phyloP scores from a whole-genome alignment of 1,140 invertebrate genomes.

The Zaprionus taronus region DNA sequence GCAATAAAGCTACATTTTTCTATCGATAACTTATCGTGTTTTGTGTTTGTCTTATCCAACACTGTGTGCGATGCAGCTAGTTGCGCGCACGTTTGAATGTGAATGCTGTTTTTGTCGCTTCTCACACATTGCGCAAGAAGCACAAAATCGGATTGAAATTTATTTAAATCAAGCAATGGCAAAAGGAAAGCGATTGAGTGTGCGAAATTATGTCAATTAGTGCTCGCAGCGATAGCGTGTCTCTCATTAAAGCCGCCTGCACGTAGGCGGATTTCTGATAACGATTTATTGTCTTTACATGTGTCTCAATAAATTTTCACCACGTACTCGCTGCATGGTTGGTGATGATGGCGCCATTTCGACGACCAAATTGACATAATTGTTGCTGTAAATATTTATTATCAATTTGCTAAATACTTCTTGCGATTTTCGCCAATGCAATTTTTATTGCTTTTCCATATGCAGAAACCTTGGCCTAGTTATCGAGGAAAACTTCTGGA shows the following conservation, averaged over 20 bases:
- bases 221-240: conserved; percentile 10
- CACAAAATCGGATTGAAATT: conserved; percentile 34
- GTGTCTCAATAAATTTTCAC: conserved; percentile 71
- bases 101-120: conserved; percentile 5
- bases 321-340: conserved; percentile 55
- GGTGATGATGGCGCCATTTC: conserved; percentile 68
- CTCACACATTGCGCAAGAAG: conserved; percentile 50
- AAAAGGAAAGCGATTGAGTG: conserved; percentile 68
- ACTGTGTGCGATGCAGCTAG: conserved; percentile 2
- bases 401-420: conserved; percentile 31
- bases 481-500: conserved; percentile 12
- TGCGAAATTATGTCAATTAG: conserved; percentile 67
- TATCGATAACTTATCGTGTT: conserved; percentile 17
- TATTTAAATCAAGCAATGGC: conserved; percentile 61
- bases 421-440: conserved; percentile 43
- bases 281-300: conserved; percentile 46
- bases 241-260: conserved; percentile 56
- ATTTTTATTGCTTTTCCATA: conserved; percentile 37
- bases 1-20: background rate
- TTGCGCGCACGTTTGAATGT: conserved; percentile 21
- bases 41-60: background rate
- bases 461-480: conserved; percentile 71
- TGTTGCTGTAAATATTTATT: conserved; percentile 59
- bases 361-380: conserved; percentile 57
- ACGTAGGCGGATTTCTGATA: conserved; percentile 65